phyloP scores from a whole-genome alignment of 2,888 invertebrate genomes.

The Ophion slaviceki region DNA sequence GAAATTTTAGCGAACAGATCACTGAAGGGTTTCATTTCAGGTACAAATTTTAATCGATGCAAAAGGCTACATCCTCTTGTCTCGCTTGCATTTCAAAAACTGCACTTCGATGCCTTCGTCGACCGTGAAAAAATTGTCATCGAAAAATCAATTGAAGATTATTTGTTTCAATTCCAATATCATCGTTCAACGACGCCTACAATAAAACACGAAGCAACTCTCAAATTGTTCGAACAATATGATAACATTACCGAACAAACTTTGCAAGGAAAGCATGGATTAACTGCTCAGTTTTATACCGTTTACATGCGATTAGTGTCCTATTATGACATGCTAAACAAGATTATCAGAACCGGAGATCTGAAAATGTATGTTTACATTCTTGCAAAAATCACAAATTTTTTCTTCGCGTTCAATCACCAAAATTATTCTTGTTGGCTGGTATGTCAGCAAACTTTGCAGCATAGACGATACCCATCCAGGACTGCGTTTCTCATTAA shows the following conservation, averaged over 20 bases:
- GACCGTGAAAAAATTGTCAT: slow-evolving; percentile 39
- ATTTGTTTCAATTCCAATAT: too few relatives aligned
- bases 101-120: slow-evolving; percentile 72
- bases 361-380: too few relatives aligned
- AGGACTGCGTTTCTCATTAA: slow-evolving; percentile 66
- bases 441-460: too few relatives aligned
- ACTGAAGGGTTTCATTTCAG: slow-evolving; percentile 42
- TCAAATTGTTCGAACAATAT: slow-evolving; percentile 64
- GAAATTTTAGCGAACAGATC: slow-evolving; percentile 64
- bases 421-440: too few relatives aligned
- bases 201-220: slow-evolving; percentile 45
- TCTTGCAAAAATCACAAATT: too few relatives aligned
- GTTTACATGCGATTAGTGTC: too few relatives aligned
- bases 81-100: slow-evolving; percentile 64
- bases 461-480: too few relatives aligned
- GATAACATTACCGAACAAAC: slow-evolving; percentile 65
- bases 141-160: neutral
- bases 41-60: slow-evolving; percentile 66
- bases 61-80: slow-evolving; percentile 64
- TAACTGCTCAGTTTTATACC: slow-evolving; percentile 69
- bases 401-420: too few relatives aligned
- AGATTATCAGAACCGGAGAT: too few relatives aligned
- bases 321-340: too few relatives aligned
- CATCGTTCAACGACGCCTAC: neutral
- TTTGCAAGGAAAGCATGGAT: slow-evolving; percentile 61